Conservation (phyloP, 37 sponge, comb jelly and placozoan genomes). For the Oscarella lobularis region DNA sequence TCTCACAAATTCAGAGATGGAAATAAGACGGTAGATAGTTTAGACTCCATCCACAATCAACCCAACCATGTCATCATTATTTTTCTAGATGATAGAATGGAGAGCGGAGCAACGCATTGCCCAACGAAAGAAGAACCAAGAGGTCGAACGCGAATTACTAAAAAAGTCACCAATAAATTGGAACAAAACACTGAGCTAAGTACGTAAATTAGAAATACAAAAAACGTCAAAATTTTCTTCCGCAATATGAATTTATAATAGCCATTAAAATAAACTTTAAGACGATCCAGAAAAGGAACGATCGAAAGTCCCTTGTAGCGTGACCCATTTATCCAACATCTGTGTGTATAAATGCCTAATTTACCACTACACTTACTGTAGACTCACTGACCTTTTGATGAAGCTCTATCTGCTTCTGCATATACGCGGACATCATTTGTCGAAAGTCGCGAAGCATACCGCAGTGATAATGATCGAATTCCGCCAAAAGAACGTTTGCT, state of each 20-base stretch:
- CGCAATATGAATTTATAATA: no score
- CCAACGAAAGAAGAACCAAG: constrained; percentile 3
- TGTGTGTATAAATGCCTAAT: background rate
- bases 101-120: constrained; percentile 22
- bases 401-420: constrained; percentile 40
- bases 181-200: constrained; percentile 28
- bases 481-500: constrained; percentile 69
- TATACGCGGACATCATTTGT: constrained; percentile 12
- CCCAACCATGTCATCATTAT: background rate
- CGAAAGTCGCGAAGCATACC: constrained; percentile 33
- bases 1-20: no score
- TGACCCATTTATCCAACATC: background rate
- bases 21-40: constrained; percentile 38
- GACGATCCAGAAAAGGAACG: background rate
- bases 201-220: no score
- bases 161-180: constrained; percentile 48
- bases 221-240: no score
- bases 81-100: constrained; percentile 32
- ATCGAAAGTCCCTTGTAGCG: background rate
- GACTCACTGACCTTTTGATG: constrained; percentile 34
- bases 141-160: constrained; percentile 18
- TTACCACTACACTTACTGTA: background rate
- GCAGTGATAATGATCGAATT: constrained; percentile 57
- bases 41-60: background rate
- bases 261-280: no score